phyloP scores from a whole-genome alignment of 2,797 vertebrate species.

The Amphiprion clarkii region DNA sequence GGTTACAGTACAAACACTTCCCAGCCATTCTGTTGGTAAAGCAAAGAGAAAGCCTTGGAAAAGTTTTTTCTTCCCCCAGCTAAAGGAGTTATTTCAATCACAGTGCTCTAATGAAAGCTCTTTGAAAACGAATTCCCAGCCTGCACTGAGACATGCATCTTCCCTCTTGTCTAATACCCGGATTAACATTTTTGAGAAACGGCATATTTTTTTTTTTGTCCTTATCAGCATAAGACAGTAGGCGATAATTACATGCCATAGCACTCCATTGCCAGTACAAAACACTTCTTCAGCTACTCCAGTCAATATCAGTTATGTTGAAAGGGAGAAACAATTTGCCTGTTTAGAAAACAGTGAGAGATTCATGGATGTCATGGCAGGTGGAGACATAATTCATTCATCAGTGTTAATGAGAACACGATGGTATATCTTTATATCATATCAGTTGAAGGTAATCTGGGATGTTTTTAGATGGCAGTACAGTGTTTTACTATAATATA shows the following conservation, averaged over 20 bases:
- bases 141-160: constrained; percentile 56
- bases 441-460: constrained; percentile 17
- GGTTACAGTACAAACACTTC: constrained; percentile 41
- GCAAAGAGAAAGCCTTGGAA: constrained; percentile 34
- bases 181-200: constrained; percentile 70
- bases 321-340: constrained; percentile 64
- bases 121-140: constrained; percentile 68
- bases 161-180: constrained; percentile 60
- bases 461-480: neutral
- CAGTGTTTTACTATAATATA: neutral
- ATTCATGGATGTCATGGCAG: constrained; percentile 44
- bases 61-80: constrained; percentile 32
- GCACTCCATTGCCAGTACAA: constrained; percentile 47
- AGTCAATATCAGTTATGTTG: constrained; percentile 67
- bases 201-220: constrained; percentile 42
- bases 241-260: constrained; percentile 69
- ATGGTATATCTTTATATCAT: constrained; percentile 34
- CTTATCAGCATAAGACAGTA: constrained; percentile 69
- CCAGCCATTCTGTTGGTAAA: constrained; percentile 44
- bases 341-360: constrained; percentile 46
- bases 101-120: constrained; percentile 57
- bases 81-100: constrained; percentile 62
- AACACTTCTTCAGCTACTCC: constrained; percentile 60
- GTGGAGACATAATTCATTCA: constrained; percentile 49
- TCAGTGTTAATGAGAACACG: constrained; percentile 43